These are phyloP conservation scores for Catalaphyllia jardinei DNA, from an alignment of 64 coral and sea anemone species.

Conservation along the genomic window DNA sequence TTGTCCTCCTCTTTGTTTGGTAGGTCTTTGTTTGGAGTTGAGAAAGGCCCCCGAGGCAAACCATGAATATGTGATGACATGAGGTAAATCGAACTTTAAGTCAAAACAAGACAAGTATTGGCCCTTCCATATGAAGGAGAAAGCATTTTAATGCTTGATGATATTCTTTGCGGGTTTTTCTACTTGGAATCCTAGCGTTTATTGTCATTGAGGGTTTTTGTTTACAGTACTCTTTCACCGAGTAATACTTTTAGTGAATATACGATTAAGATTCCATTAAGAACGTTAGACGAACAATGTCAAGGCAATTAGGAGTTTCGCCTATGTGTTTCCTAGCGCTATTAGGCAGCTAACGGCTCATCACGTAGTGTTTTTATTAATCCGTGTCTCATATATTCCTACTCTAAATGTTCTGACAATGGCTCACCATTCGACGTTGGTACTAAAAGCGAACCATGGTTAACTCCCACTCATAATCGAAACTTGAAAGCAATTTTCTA, in stretches of 20 bases:
- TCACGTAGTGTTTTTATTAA: constrained; percentile 16
- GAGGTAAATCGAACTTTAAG: neutral
- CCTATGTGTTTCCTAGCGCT: constrained; percentile 1
- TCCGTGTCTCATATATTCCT: neutral
- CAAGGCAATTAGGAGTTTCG: constrained; percentile 19
- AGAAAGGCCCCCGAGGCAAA: constrained; percentile 22
- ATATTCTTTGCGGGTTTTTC: neutral
- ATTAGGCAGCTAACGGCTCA: constrained; percentile 40
- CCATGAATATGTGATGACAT: constrained; percentile 2
- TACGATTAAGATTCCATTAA: constrained; percentile 56
- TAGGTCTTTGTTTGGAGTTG: constrained; percentile 18
- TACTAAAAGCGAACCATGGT: neutral
- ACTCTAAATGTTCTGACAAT: neutral
- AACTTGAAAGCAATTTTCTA: neutral
- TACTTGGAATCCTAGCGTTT: neutral
- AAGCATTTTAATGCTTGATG: neutral
- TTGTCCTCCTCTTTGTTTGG: constrained; percentile 27
- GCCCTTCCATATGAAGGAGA: neutral
- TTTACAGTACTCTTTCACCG: constrained; percentile 26
- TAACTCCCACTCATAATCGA: neutral
- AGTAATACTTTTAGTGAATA: constrained; percentile 43
- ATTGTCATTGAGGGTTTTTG: neutral
- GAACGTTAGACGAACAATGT: constrained; percentile 47
- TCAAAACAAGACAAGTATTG: constrained; percentile 24
- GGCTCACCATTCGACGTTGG: neutral